Percentiles rank a stretch among this genome's conserved stretches.
Conservation (phyloP, 2,888 invertebrate genomes). For the Polyploca ridens region DNA sequence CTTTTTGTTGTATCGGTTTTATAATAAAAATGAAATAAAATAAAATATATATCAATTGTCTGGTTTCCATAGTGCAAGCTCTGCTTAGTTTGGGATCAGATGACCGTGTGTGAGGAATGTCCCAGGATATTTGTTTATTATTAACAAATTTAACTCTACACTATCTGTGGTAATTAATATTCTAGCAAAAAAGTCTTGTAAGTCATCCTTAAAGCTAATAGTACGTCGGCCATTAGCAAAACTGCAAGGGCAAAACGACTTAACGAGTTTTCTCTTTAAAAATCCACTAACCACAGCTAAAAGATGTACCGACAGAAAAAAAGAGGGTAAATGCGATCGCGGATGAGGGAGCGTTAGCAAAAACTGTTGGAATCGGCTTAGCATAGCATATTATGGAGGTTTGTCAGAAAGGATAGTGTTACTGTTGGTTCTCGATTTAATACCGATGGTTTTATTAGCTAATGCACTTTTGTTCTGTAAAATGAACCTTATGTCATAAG, state of each 20-base stretch:
- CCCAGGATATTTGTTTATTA: too few species aligned
- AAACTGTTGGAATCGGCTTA: slow-evolving; percentile 39
- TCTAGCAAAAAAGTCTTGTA: not conserved
- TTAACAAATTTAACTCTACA: too few species aligned
- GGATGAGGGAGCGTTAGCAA: slow-evolving; percentile 26
- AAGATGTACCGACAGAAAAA: slow-evolving; percentile 25
- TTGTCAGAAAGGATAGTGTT: slow-evolving; percentile 21
- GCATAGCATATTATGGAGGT: slow-evolving; percentile 39
- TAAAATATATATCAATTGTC: too few species aligned
- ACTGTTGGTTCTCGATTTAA: slow-evolving; percentile 14
- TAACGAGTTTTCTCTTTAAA: slow-evolving; percentile 35
- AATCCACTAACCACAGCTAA: slow-evolving; percentile 29
- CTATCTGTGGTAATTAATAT: not conserved
- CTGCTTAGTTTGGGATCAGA: too few species aligned
- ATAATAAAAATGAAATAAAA: too few species aligned
- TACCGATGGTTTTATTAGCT: not conserved
- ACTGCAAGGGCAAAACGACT: slow-evolving; percentile 22
- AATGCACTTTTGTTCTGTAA: too few species aligned
- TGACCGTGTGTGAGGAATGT: too few species aligned
- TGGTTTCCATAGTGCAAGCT: too few species aligned
- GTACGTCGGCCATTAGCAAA: slow-evolving; percentile 21
- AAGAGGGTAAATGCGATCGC: slow-evolving; percentile 27
- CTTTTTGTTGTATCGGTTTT: too few species aligned
- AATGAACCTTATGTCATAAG: too few species aligned
- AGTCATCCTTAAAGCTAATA: not conserved